Percentiles rank a stretch among this genome's conserved stretches.
These are phyloP conservation scores for western clawed frog (Xenopus tropicalis) DNA, from an alignment of 2,113 vertebrate genomes.

Conservation along the genomic window DNA sequence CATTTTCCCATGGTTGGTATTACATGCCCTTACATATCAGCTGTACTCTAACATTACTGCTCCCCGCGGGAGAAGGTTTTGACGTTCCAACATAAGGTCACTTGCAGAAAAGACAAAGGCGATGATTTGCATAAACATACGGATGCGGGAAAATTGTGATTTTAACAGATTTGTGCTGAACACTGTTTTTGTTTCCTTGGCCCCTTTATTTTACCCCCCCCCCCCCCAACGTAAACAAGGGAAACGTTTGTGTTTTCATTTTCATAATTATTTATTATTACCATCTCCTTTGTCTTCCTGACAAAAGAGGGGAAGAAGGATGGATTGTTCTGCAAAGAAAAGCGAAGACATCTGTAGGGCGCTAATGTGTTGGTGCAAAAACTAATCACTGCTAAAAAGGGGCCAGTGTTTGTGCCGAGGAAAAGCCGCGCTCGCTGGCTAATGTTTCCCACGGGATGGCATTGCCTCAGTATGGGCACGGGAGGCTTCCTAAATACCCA, in stretches of 20 bases:
- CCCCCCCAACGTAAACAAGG: not conserved
- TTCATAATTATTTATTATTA: conserved; percentile 29
- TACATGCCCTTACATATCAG: too few relatives aligned
- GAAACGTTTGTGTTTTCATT: conserved; percentile 19
- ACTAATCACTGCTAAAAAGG: conserved; percentile 81
- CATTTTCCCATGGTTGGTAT: too few relatives aligned
- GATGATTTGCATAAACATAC: too few relatives aligned
- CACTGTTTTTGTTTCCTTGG: too few relatives aligned
- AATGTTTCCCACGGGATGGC: conserved; percentile 82
- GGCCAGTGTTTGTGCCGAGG: conserved; percentile 74
- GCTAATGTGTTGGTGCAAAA: conserved; percentile 81
- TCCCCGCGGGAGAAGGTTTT: too few relatives aligned
- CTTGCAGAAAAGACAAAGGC: too few relatives aligned
- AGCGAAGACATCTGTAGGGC: conserved; percentile 69
- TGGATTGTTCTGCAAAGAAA: conserved; percentile 75
- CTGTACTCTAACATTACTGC: too few relatives aligned
- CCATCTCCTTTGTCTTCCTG: conserved; percentile 31
- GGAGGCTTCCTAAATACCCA: conserved; percentile 86
- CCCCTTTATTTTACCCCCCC: too few relatives aligned
- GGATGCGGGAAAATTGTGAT: too few relatives aligned
- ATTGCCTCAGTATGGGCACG: conserved; percentile 81
- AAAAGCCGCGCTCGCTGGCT: conserved; percentile 75
- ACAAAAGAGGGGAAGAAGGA: conserved; percentile 61
- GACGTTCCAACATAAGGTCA: too few relatives aligned
- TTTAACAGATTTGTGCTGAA: too few relatives aligned